phyloP scores from a whole-genome alignment of 1,140 invertebrate genomes.

The Lepidurus couesii region DNA sequence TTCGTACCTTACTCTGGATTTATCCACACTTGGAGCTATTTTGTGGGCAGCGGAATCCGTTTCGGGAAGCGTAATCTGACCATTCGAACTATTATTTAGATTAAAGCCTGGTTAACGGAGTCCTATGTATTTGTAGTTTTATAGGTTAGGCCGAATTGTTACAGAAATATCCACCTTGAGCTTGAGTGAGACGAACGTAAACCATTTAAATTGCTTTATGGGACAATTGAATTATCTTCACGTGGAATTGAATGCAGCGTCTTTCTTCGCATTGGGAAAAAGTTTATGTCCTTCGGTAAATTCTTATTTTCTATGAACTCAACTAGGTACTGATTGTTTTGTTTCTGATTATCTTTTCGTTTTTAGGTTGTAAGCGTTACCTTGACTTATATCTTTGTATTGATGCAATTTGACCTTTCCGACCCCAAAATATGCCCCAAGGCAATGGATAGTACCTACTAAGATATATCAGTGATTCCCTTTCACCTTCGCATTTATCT shows the following conservation, averaged over 20 bases:
- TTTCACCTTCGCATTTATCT: neutral
- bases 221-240: neutral
- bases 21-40: neutral
- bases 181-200: neutral
- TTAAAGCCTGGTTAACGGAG: neutral
- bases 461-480: neutral
- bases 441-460: neutral
- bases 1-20: neutral
- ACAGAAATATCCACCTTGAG: neutral
- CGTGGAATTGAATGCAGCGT: neutral
- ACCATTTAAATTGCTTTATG: neutral
- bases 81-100: neutral
- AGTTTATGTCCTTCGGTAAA: neutral
- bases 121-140: neutral
- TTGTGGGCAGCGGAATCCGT: neutral
- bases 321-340: neutral
- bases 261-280: neutral
- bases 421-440: neutral
- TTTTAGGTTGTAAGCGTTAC: neutral
- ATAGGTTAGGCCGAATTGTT: neutral
- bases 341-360: neutral
- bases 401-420: neutral
- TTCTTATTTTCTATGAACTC: neutral
- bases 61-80: neutral
- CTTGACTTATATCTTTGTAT: neutral